phyloP scores from a whole-genome alignment of 1,140 invertebrate genomes.

The Megalonaias nervosa region DNA sequence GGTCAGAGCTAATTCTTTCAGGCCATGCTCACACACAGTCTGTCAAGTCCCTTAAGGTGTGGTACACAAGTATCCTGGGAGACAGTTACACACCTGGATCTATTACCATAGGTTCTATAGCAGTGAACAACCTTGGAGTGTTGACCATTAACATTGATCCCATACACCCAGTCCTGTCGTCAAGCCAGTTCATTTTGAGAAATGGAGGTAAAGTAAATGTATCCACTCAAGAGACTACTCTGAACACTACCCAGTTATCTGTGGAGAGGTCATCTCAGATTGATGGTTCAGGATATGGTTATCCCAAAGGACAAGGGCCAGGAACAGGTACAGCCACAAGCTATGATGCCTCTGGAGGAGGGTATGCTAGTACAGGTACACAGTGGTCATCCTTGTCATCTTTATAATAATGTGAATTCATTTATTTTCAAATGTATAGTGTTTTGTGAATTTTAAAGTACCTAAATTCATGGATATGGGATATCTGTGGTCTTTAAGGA shows the following conservation, averaged over 20 bases:
- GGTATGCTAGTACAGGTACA: constrained; percentile 48
- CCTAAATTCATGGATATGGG: too few species aligned
- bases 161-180: constrained; percentile 30
- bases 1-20: constrained; percentile 44
- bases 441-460: too few species aligned
- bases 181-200: constrained; percentile 40
- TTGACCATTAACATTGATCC: constrained; percentile 43
- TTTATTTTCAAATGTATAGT: too few species aligned
- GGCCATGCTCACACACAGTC: constrained; percentile 41
- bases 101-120: constrained; percentile 38
- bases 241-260: constrained; percentile 35
- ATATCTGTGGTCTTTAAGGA: too few species aligned
- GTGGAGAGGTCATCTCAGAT: constrained; percentile 47
- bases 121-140: constrained; percentile 47
- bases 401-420: too few species aligned
- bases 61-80: constrained; percentile 27
- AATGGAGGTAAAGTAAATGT: constrained; percentile 44
- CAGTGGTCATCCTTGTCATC: too few species aligned
- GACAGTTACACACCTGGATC: constrained; percentile 40
- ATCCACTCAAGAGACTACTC: constrained; percentile 22
- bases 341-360: constrained; percentile 44
- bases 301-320: constrained; percentile 34
- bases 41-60: constrained; percentile 23
- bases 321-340: constrained; percentile 34
- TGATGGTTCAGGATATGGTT: constrained; percentile 46